Percentiles rank a stretch among this genome's conserved stretches.
Evolutionary conservation across 2,113 vertebrate genomes (phyloP).

Genomic region (Corythornis madagascariensis): DNA sequence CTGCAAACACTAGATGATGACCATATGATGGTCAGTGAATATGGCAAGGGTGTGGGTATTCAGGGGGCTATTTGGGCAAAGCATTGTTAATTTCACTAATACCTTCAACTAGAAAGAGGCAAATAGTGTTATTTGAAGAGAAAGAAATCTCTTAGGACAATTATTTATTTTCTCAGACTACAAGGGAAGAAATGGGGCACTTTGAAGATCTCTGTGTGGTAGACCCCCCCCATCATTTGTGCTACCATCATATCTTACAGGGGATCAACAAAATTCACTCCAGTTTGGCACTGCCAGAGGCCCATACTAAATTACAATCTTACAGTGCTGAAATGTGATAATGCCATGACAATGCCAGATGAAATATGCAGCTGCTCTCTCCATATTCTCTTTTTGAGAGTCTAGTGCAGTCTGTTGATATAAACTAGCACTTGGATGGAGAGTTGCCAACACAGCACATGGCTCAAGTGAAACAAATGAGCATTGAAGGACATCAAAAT

Average conservation of each 20-base stretch:
- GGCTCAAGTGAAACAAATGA: neutral
- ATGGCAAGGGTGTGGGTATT: neutral
- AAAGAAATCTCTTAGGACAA: neutral
- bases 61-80: neutral
- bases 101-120: neutral
- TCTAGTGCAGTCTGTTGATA: neutral
- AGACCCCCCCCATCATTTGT: neutral
- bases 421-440: neutral
- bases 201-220: neutral
- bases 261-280: neutral
- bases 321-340: rapidly evolving
- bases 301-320: neutral
- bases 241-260: neutral
- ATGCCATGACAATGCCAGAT: neutral
- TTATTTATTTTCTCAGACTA: neutral
- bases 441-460: neutral
- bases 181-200: neutral
- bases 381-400: neutral
- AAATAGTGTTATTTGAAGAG: neutral
- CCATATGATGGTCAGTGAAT: neutral
- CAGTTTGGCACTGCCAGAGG: neutral
- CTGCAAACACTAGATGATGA: neutral
- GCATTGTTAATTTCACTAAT: neutral
- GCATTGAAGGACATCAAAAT: neutral
- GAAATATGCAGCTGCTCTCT: neutral